Evolutionary conservation across 64 coral and sea anemone species (phyloP), one percentile per base, ranked within the genome.

Genomic region (Cladopsammia gracilis): DNA sequence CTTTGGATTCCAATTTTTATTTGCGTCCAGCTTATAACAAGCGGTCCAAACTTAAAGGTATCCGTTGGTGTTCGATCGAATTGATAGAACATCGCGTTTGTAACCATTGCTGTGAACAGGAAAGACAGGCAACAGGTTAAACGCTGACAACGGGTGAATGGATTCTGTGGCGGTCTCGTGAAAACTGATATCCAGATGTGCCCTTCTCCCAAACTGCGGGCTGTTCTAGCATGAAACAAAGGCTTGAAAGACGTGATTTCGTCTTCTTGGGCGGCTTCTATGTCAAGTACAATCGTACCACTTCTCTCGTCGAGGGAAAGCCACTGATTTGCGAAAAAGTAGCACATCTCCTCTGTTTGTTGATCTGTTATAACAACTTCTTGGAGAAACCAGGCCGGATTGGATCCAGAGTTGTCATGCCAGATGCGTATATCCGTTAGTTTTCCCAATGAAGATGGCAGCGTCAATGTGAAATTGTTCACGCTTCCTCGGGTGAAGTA

Each of bases 281-380:
- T 80, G 47, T 68, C 59, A 61, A 90, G 10, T 14, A 79, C 88
- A 48, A 90, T 90, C 20, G 62, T 46, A 15, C 88, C 88, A 58
- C 77, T 48, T 67, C 88, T 76, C 7, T 90, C 64, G 62, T 90
- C 88, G 0, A 90, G 73, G 24, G 88, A 58, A 80, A 90, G 88
- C 88, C 88, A 90, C 52, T 76, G 69, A 11, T 90, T 90, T 18
- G 58, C 88, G 4, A 90, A 64, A 48, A 90, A 90, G 25, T 90
- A 59, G 52, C 62, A 90, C 48, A 66, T 59, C 2, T 90, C 47
- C 2, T 61, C 75, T 69, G 88, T 90, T 56, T 90, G 74, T 16
- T 52, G 23, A 70, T 90, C 88, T 19, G 65, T 48, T 52, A 90
- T 79, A 26, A 90, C 20, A 80, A 90, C 76, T 80, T 34, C 34